Conservation (phyloP, 2,797 vertebrate genomes). For the Coranthus polyacanthus region DNA sequence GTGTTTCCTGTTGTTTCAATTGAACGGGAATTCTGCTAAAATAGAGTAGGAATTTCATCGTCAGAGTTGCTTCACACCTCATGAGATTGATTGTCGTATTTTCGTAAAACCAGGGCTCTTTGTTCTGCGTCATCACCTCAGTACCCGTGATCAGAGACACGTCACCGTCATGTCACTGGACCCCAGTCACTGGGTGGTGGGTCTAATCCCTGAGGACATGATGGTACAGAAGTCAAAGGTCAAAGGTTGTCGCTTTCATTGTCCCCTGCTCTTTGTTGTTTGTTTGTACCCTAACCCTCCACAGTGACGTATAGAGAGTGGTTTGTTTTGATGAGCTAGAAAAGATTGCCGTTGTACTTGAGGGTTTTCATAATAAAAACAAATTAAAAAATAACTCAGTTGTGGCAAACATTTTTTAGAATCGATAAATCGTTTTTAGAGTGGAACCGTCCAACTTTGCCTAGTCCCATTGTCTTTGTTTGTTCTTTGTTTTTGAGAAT, state of each 20-base stretch:
- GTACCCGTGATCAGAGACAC: constrained; percentile 2
- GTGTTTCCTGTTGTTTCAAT: constrained; percentile 2
- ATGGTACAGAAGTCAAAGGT: constrained; percentile 31
- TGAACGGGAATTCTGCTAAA: background rate
- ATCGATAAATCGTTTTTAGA: too few relatives aligned
- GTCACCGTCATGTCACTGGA: constrained; percentile 9
- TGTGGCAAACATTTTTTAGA: too few relatives aligned
- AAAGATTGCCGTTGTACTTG: too few relatives aligned
- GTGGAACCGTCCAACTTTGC: too few relatives aligned
- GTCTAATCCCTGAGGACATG: constrained; percentile 29
- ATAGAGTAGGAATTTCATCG: background rate
- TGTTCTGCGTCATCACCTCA: constrained; percentile 15
- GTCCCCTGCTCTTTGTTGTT: constrained; percentile 2
- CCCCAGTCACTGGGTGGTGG: constrained; percentile 19
- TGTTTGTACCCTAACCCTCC: background rate
- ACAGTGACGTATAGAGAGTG: background rate
- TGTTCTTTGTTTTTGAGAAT: too few relatives aligned
- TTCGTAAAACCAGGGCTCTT: constrained; percentile 8
- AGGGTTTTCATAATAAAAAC: too few relatives aligned
- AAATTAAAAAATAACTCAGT: too few relatives aligned
- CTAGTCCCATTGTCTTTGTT: too few relatives aligned
- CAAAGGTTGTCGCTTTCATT: constrained; percentile 33
- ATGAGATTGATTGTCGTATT: constrained; percentile 15
- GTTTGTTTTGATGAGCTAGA: background rate
- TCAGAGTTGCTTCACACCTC: background rate